A percentile compares a stretch with the other conserved stretches of the same genome.
Conservation (phyloP, 1,140 invertebrate species). For the Phymastichus coffea region DNA sequence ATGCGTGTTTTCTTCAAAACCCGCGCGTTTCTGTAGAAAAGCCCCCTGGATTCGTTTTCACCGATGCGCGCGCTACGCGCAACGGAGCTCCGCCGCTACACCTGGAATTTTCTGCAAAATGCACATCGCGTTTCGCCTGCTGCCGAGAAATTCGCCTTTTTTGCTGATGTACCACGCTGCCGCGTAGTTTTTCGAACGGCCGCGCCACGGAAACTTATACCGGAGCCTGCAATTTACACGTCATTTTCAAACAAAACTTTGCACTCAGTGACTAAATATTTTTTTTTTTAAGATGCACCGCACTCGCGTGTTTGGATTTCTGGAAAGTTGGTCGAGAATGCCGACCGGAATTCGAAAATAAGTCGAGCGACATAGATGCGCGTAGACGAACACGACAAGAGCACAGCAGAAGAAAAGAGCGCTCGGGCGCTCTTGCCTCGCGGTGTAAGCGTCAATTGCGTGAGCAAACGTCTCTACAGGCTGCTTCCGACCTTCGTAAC, state of each 20-base stretch:
- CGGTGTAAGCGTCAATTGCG: slow-evolving; percentile 47
- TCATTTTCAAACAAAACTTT: no score
- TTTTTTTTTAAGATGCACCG: background rate
- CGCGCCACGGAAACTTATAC: no score
- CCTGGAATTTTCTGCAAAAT: slow-evolving; percentile 17
- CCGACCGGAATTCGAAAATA: background rate
- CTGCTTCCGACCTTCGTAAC: slow-evolving; percentile 51
- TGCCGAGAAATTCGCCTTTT: no score
- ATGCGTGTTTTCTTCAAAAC: slow-evolving; percentile 33
- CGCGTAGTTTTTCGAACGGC: no score
- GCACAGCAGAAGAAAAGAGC: background rate
- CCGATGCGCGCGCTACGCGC: background rate
- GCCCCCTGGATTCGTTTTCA: slow-evolving; percentile 18
- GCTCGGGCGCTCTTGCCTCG: no score
- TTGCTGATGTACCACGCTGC: no score
- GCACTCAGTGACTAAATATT: no score
- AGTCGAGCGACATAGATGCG: background rate
- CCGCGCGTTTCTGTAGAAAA: slow-evolving; percentile 17
- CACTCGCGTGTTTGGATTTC: background rate
- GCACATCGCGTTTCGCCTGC: no score
- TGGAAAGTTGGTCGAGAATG: background rate
- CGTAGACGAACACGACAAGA: slow-evolving; percentile 7
- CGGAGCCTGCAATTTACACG: no score
- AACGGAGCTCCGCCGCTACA: background rate
- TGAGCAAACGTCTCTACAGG: slow-evolving; percentile 44